Percentiles rank a stretch among this genome's conserved stretches.
These are phyloP conservation scores for Sebastes ruberrimus DNA, from an alignment of 2,797 vertebrate species.

Conservation along the genomic window DNA sequence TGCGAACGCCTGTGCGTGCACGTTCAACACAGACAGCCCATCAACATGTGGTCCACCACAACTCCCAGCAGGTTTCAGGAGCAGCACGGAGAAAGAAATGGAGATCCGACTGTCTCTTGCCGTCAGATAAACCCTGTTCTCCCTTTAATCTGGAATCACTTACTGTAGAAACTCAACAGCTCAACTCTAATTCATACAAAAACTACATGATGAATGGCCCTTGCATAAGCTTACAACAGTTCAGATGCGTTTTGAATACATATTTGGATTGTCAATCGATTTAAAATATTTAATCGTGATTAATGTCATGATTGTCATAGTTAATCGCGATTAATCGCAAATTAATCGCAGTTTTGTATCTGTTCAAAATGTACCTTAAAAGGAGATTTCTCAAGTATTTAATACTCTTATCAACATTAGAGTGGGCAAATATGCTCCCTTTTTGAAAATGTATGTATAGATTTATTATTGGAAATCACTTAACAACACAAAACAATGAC, in stretches of 20 bases:
- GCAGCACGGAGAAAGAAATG: slow-evolving; percentile 27
- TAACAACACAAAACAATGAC: too few relatives aligned
- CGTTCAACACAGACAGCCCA: slow-evolving; percentile 36
- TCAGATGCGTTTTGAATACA: neutral
- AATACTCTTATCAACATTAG: too few relatives aligned
- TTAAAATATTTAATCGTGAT: too few relatives aligned
- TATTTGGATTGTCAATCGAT: too few relatives aligned
- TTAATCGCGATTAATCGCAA: too few relatives aligned
- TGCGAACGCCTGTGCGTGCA: slow-evolving; percentile 16
- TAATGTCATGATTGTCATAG: too few relatives aligned
- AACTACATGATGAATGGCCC: slow-evolving; percentile 1
- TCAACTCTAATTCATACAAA: neutral
- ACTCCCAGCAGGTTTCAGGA: slow-evolving; percentile 53
- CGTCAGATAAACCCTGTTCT: slow-evolving; percentile 36
- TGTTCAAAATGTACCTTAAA: neutral
- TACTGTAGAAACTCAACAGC: slow-evolving; percentile 24
- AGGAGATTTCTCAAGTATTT: too few relatives aligned
- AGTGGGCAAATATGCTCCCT: too few relatives aligned
- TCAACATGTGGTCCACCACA: slow-evolving; percentile 51
- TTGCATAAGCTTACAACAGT: neutral
- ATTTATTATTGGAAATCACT: too few relatives aligned
- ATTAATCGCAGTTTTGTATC: neutral
- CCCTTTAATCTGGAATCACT: slow-evolving; percentile 45
- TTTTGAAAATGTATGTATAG: too few relatives aligned
- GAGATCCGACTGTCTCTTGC: slow-evolving; percentile 25